Conservation (phyloP, 1,140 invertebrate species). For the Bilobella aurantiaca region DNA sequence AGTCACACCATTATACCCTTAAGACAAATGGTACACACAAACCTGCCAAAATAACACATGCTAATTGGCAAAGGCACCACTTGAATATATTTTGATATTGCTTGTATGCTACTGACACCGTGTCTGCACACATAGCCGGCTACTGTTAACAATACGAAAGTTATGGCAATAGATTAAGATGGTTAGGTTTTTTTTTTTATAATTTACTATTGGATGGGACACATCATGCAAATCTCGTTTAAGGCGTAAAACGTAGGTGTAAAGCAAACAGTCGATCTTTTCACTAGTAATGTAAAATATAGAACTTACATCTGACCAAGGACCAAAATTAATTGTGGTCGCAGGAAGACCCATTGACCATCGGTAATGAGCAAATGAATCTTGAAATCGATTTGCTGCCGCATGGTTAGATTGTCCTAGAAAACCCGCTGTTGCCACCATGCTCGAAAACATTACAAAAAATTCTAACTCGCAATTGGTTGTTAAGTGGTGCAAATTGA, state of each 20-base stretch:
- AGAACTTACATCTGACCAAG: constrained; percentile 15
- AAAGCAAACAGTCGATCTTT: not conserved
- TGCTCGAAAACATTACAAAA: constrained; percentile 14
- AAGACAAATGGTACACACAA: too few species aligned
- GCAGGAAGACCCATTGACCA: constrained; percentile 4
- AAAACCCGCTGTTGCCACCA: not conserved
- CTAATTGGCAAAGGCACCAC: too few species aligned
- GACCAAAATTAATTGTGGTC: constrained; percentile 13
- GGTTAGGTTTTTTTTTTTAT: too few species aligned
- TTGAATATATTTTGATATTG: too few species aligned
- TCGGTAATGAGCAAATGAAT: constrained; percentile 12
- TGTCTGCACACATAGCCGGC: too few species aligned
- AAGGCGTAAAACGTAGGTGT: not conserved
- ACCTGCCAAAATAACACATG: too few species aligned
- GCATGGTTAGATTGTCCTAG: constrained; percentile 13
- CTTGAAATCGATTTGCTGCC: constrained; percentile 11
- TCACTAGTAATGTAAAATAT: not conserved
- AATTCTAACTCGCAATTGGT: constrained; percentile 4
- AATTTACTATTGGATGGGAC: too few species aligned
- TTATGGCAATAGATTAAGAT: too few species aligned
- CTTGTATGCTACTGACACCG: too few species aligned
- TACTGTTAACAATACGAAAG: too few species aligned
- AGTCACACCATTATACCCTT: too few species aligned
- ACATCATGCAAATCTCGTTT: not conserved
- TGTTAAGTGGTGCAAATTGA: constrained; percentile 19